These are phyloP conservation scores for Bugulina stolonifera DNA, from an alignment of 2,888 invertebrate genomes.

Conservation along the genomic window DNA sequence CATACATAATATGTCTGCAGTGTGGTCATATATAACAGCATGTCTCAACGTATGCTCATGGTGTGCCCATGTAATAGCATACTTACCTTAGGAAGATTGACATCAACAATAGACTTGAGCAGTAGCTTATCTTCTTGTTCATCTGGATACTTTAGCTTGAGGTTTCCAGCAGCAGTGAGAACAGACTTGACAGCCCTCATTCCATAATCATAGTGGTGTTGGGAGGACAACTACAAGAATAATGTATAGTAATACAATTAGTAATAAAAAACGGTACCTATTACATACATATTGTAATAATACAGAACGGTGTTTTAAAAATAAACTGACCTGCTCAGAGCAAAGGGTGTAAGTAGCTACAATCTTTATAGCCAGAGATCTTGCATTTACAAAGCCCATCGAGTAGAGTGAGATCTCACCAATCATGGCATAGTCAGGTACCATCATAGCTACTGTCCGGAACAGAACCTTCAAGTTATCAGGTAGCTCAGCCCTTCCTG, in stretches of 20 bases:
- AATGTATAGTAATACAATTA: neutral
- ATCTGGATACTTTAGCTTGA: slow-evolving; percentile 50
- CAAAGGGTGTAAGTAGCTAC: slow-evolving; percentile 51
- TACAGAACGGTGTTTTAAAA: neutral
- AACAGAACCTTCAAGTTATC: slow-evolving; percentile 53
- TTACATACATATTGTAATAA: neutral
- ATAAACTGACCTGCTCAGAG: slow-evolving; percentile 43
- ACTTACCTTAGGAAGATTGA: slow-evolving; percentile 51
- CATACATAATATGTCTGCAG: too few species aligned
- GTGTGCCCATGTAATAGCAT: too few species aligned
- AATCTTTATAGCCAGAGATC: slow-evolving; percentile 49
- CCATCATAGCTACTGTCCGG: slow-evolving; percentile 54
- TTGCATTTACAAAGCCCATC: slow-evolving; percentile 53
- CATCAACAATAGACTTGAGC: slow-evolving; percentile 52
- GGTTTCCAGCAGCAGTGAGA: slow-evolving; percentile 51
- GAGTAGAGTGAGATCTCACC: slow-evolving; percentile 53
- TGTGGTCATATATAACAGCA: too few species aligned
- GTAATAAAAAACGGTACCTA: too few species aligned
- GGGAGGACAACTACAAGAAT: slow-evolving; percentile 46
- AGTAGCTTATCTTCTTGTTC: slow-evolving; percentile 48
- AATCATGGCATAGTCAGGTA: slow-evolving; percentile 53
- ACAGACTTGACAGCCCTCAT: slow-evolving; percentile 54
- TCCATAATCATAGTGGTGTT: slow-evolving; percentile 54
- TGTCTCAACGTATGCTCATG: too few species aligned
- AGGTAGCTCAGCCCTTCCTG: slow-evolving; percentile 47